These are phyloP conservation scores for Chloebia gouldiae DNA, from an alignment of 2,113 vertebrate genomes.

Conservation along the genomic window DNA sequence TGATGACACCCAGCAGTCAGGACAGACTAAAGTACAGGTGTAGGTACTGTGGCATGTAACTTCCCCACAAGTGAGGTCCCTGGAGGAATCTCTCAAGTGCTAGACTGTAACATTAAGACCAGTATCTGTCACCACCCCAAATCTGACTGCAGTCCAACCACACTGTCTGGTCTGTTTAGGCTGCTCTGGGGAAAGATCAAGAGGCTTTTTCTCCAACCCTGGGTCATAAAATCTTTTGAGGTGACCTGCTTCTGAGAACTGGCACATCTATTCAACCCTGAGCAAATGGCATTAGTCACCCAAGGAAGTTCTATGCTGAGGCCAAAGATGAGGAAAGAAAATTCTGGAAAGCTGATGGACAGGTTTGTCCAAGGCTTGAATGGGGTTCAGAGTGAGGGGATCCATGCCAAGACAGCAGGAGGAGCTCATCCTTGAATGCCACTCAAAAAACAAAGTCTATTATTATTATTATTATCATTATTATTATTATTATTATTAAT, in stretches of 20 bases:
- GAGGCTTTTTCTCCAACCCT: background rate
- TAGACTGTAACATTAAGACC: background rate
- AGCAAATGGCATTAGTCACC: background rate
- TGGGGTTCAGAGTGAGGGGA: background rate
- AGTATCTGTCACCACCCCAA: background rate
- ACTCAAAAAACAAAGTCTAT: background rate
- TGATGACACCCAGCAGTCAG: background rate
- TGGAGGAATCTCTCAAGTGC: background rate
- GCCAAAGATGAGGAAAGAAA: background rate
- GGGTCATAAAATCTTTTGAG: background rate
- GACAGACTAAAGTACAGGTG: background rate
- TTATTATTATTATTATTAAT: background rate
- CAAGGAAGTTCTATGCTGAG: background rate
- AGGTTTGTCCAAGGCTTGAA: background rate
- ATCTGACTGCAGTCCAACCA: background rate
- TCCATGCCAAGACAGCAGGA: background rate
- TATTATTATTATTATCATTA: background rate
- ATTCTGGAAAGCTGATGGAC: background rate
- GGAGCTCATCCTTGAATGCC: background rate
- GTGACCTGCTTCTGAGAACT: background rate
- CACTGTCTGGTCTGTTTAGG: background rate
- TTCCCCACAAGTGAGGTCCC: background rate
- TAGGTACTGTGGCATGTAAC: background rate
- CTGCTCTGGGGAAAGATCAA: background rate
- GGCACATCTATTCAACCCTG: background rate